Base-by-base conservation (phyloP, 2,888 invertebrate genomes). In the Aphodius sticticus region DNA sequence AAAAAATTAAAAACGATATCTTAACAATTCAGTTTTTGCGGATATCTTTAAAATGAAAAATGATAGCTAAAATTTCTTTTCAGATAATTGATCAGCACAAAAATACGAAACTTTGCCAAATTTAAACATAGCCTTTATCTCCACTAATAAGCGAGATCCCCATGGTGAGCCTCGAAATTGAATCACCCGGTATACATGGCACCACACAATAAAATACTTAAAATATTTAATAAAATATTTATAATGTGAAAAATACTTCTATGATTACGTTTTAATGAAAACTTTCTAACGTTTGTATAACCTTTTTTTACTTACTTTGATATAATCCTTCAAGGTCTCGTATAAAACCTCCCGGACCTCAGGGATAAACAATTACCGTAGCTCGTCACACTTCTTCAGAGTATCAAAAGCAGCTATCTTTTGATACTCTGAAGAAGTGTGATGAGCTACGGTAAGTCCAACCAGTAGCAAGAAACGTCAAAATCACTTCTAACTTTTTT, bases 281-380 rank as follows among this genome's bases (percentile, higher is more conserved):
- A 53, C 53, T 53, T 53, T 5, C 53, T 53, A 2, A 53, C 1
- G 53, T 53, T 53, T 53, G 53, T 53, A 53, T 53, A 12, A 53
- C 53, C 53, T 53, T 53, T 53, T 53, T 53, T 53, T 53, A 53
- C 72, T 72, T 16, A 72, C 72, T 9, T 72, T 72, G 3, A n/a
- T 72, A 72, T 72, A 72, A 35, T 16, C 72, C 72, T 16, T 72
- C 35, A 72, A 36, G 36, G 72, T 72, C 36, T 72, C 72, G 36
- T 36, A 9, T 35, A 72, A 35, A 72, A 72, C 72, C 7, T 72
- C 7, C 35, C 3, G 5, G 6, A 72, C 72, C 36, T 72, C 72
- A 72, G 72, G 16, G 26, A 72, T 36, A 72, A 72, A 72, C 36
- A 35, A n/a, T n/a, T n/a, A n/a, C n/a, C n/a, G n/a, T n/a, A n/a